These are phyloP conservation scores for Puntigrus tetrazona DNA, from an alignment of 2,113 vertebrate genomes.

Conservation along the genomic window DNA sequence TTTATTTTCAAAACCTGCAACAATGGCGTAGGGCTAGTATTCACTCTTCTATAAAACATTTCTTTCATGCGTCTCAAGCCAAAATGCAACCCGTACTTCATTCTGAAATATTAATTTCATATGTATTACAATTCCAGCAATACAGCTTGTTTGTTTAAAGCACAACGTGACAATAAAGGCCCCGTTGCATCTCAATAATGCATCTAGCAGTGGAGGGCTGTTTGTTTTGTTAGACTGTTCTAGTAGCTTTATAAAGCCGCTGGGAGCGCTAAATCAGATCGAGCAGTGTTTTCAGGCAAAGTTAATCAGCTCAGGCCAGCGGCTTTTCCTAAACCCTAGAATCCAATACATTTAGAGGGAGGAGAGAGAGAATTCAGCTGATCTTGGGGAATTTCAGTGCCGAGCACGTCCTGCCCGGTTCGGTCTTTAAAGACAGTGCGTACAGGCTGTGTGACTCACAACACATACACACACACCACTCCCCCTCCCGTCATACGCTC, in stretches of 20 bases:
- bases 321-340: conserved; percentile 12
- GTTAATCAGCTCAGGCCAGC: conserved; percentile 38
- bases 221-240: conserved; percentile 17
- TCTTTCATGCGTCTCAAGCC: background rate
- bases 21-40: background rate
- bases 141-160: background rate
- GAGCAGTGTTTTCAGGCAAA: conserved; percentile 28
- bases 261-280: conserved; percentile 13
- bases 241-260: conserved; percentile 8
- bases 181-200: background rate
- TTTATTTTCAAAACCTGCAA: background rate
- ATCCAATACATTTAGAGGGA: conserved; percentile 1
- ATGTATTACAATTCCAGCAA: background rate
- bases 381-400: conserved; percentile 1
- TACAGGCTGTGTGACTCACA: conserved; percentile 21
- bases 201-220: background rate
- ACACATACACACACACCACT: conserved; percentile 49
- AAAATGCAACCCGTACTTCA: background rate
- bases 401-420: background rate
- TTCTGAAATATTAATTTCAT: background rate
- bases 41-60: background rate
- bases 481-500: conserved; percentile 58
- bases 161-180: background rate
- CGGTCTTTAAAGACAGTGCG: background rate
- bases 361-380: conserved; percentile 22